A percentile compares a stretch with the other conserved stretches of the same genome.
Evolutionary conservation across 2,888 invertebrate genomes (phyloP).

Genomic region (Volucella bombylans): DNA sequence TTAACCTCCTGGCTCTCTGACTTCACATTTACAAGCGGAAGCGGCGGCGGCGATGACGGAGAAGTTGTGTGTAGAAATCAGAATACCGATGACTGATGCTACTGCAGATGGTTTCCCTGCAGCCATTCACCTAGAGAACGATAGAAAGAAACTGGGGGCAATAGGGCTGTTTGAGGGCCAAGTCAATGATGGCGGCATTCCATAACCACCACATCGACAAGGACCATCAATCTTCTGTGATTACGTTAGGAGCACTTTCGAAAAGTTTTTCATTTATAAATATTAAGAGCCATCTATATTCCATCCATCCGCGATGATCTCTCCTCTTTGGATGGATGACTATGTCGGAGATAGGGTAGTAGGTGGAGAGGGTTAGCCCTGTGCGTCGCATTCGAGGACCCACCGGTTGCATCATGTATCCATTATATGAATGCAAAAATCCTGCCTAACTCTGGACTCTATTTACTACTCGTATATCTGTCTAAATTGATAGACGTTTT

Average conservation of each 20-base stretch:
- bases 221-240: constrained; percentile 74
- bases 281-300: constrained; percentile 73
- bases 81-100: constrained; percentile 47
- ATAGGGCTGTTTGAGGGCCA: constrained; percentile 29
- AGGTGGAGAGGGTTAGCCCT: constrained; percentile 10
- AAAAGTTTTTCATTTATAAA: constrained; percentile 71
- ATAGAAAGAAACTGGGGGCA: constrained; percentile 28
- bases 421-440: constrained; percentile 1
- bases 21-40: constrained; percentile 55
- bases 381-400: constrained; percentile 59
- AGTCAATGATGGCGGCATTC: constrained; percentile 49
- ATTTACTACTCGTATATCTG: background rate
- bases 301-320: constrained; percentile 70
- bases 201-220: constrained; percentile 67
- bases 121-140: constrained; percentile 54
- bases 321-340: constrained; percentile 44
- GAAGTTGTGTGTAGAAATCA: constrained; percentile 55
- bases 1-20: constrained; percentile 17
- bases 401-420: constrained; percentile 54
- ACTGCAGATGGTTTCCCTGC: constrained; percentile 61
- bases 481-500: constrained; percentile 9
- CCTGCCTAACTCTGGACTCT: constrained; percentile 26
- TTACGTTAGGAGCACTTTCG: constrained; percentile 73
- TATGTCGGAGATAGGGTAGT: constrained; percentile 24
- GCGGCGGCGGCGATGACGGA: background rate